These are phyloP conservation scores for Craterocephalus amniculus DNA, from an alignment of 2,797 vertebrate genomes.

Conservation along the genomic window DNA sequence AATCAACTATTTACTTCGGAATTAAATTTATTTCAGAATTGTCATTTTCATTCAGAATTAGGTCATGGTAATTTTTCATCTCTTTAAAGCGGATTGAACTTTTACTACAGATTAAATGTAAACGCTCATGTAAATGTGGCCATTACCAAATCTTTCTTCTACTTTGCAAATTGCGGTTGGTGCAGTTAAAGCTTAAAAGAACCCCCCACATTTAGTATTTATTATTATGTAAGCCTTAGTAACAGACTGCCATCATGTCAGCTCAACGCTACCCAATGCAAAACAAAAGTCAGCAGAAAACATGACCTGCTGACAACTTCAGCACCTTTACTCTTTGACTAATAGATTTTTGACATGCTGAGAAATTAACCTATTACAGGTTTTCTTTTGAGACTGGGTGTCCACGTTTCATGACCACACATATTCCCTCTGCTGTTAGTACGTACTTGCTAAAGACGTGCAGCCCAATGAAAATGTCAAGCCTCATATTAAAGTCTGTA, in stretches of 20 bases:
- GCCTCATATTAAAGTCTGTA: neutral
- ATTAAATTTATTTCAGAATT: too few relatives aligned
- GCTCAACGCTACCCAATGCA: neutral
- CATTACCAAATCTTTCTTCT: neutral
- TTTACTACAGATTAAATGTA: too few relatives aligned
- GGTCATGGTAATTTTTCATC: too few relatives aligned
- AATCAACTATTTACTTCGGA: too few relatives aligned
- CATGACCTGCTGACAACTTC: too few relatives aligned
- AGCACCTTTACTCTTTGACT: neutral
- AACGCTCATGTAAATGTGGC: too few relatives aligned
- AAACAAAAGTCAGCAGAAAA: neutral
- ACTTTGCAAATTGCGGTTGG: neutral
- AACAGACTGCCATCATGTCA: neutral
- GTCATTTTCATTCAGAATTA: too few relatives aligned
- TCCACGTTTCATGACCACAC: neutral
- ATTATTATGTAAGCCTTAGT: neutral
- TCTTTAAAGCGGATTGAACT: too few relatives aligned
- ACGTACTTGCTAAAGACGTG: neutral
- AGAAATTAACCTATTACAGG: neutral
- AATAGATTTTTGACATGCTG: neutral
- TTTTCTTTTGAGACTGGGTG: neutral
- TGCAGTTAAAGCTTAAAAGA: neutral
- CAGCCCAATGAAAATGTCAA: neutral
- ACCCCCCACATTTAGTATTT: too few relatives aligned
- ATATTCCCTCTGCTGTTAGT: neutral